These are phyloP conservation scores for Grus americana DNA, from an alignment of 2,113 vertebrate species.

Conservation along the genomic window DNA sequence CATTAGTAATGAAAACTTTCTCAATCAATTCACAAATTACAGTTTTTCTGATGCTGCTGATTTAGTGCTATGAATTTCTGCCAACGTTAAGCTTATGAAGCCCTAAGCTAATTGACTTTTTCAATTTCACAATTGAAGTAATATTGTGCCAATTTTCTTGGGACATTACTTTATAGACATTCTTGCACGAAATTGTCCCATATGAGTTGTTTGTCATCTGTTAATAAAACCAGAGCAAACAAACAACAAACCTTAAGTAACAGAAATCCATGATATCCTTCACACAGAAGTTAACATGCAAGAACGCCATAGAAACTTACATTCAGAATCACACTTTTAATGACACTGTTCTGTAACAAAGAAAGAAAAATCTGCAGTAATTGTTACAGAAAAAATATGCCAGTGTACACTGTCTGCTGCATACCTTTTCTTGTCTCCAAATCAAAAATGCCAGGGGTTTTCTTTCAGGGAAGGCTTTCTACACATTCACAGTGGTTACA, in stretches of 20 bases:
- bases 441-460: not conserved
- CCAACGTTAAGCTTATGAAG: not conserved
- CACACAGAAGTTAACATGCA: not conserved
- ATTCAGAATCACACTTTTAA: not conserved
- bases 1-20: conserved; percentile 39
- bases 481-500: not conserved
- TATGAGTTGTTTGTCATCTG: not conserved
- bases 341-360: not conserved
- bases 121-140: conserved; percentile 27
- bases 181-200: not conserved
- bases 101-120: conserved; percentile 29
- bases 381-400: not conserved
- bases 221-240: not conserved
- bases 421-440: not conserved
- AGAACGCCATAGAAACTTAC: not conserved
- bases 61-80: not conserved
- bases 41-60: conserved; percentile 8
- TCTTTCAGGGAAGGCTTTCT: not conserved
- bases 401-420: not conserved
- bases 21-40: conserved; percentile 11
- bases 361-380: not conserved
- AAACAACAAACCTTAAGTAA: not conserved
- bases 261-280: not conserved
- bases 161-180: not conserved
- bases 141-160: conserved; percentile 15